Evolutionary conservation across 2,113 vertebrate genomes (phyloP).

Genomic region (Dasyornis broadbenti): DNA sequence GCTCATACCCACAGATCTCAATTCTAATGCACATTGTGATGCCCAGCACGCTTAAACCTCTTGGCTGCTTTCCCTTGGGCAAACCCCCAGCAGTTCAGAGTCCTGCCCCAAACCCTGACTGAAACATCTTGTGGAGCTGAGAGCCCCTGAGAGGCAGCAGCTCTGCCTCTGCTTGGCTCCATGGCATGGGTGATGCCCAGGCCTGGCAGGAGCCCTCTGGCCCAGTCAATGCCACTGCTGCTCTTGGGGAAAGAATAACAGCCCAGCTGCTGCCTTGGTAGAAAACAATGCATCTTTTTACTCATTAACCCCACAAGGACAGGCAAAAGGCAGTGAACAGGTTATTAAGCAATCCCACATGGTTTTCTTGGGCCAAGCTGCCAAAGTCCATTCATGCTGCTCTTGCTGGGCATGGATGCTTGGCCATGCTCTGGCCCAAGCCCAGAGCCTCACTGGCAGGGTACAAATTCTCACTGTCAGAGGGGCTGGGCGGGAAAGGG

Average conservation of each 20-base stretch:
- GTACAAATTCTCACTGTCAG: neutral
- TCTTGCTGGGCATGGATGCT: neutral
- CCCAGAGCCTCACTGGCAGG: neutral
- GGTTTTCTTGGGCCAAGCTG: neutral
- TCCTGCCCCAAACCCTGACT: neutral
- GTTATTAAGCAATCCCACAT: neutral
- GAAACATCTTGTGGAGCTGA: neutral
- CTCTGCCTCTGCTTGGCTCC: neutral
- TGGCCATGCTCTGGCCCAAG: fast-evolving
- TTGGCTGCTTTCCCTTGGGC: neutral
- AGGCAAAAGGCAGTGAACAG: neutral
- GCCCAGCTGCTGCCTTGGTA: neutral
- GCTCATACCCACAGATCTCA: neutral
- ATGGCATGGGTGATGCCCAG: fast-evolving
- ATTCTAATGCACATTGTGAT: fast-evolving
- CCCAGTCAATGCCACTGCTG: no score
- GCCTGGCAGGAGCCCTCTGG: neutral
- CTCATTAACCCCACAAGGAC: slow-evolving; percentile 39
- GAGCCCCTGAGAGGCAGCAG: neutral
- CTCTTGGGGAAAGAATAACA: neutral
- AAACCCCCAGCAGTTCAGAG: neutral
- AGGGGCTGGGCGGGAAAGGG: neutral
- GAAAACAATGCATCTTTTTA: neutral
- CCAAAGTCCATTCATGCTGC: neutral
- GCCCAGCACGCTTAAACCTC: neutral